A percentile compares a stretch with the other conserved stretches of the same genome.
Evolutionary conservation across 2,113 vertebrate species (phyloP).

Genomic region (Microcebus tavaratra): DNA sequence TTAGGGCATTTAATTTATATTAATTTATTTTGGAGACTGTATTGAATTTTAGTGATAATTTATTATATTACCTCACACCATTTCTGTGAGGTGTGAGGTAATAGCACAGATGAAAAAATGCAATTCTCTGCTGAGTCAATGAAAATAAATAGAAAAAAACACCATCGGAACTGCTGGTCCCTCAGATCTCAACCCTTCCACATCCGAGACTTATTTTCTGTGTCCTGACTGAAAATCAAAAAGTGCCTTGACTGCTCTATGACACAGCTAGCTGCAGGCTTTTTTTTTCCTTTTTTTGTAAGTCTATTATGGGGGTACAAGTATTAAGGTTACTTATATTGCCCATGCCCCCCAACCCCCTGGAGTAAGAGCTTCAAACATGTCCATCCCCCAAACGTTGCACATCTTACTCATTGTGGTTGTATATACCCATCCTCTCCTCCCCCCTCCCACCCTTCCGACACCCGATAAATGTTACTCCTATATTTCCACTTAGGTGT

Average conservation of each 20-base stretch:
- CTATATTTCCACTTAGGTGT: no score
- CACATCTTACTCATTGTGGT: no score
- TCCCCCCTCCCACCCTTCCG: no score
- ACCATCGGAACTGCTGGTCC: background rate
- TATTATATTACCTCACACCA: background rate
- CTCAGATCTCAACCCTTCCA: background rate
- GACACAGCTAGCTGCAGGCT: background rate
- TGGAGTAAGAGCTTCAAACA: no score
- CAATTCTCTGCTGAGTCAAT: background rate
- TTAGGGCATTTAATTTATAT: conserved; percentile 57
- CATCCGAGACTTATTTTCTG: background rate
- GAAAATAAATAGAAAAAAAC: background rate
- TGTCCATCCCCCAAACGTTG: no score
- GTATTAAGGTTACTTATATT: no score
- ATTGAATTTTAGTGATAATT: conserved; percentile 55
- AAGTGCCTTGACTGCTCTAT: background rate
- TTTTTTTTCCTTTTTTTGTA: no score
- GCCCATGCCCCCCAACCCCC: no score
- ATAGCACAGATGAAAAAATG: background rate
- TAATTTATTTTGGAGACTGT: conserved; percentile 61
- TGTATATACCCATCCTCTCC: no score
- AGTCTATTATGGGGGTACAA: no score
- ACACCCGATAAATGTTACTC: no score
- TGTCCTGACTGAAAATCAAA: background rate
- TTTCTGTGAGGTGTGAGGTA: background rate